Percentiles rank a stretch among this genome's conserved stretches.
These are phyloP conservation scores for Mesocentrotus franciscanus DNA, from an alignment of 53 echinoderm and acorn worm species.

Conservation along the genomic window DNA sequence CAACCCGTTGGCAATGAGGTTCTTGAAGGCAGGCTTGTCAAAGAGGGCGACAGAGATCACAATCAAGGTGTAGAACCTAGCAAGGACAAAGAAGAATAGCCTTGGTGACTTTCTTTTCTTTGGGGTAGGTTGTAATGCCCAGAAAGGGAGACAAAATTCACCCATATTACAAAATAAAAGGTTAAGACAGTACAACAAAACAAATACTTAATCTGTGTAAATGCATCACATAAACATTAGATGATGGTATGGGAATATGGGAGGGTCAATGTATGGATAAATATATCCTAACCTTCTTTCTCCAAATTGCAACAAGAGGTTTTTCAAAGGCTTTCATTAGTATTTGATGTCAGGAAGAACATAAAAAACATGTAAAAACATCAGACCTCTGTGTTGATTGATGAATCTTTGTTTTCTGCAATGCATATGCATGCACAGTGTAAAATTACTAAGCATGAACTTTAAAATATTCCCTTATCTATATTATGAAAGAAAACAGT, in stretches of 20 bases:
- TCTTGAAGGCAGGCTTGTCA: slow-evolving; percentile 90
- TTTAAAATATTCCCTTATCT: neutral
- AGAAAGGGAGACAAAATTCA: neutral
- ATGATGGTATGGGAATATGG: too few species aligned
- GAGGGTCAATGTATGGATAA: too few species aligned
- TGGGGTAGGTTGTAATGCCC: neutral
- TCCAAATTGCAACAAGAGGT: too few species aligned
- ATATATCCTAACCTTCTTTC: too few species aligned
- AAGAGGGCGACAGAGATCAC: slow-evolving; percentile 95
- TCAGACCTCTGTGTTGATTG: too few species aligned
- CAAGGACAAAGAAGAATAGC: neutral
- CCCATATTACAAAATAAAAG: neutral
- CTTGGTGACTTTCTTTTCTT: neutral
- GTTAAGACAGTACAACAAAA: too few species aligned
- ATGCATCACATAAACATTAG: too few species aligned
- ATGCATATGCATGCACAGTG: neutral
- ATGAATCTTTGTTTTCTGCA: neutral
- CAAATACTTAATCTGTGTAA: too few species aligned
- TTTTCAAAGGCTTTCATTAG: too few species aligned
- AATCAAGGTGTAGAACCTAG: slow-evolving; percentile 96
- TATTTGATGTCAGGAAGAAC: too few species aligned
- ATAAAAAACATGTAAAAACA: too few species aligned
- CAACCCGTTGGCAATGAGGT: slow-evolving; percentile 90
- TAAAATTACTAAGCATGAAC: neutral
- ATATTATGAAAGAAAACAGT: neutral